Base-by-base conservation (phyloP, 1,140 invertebrate genomes). In the Xylocopa sonorina region DNA sequence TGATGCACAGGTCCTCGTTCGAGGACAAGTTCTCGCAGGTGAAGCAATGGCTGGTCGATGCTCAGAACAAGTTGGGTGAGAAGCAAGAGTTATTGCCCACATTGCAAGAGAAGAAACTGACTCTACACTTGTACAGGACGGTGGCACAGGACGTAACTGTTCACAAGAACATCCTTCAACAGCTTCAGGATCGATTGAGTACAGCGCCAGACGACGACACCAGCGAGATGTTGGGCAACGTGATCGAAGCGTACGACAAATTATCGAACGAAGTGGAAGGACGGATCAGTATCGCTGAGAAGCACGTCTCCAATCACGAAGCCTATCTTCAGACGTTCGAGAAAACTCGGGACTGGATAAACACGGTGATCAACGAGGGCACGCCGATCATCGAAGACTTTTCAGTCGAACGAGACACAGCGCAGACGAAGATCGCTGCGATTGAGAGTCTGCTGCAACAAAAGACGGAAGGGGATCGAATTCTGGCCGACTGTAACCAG, bases 1-100 rank as follows among this genome's bases (percentile, higher is more conserved):
- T 98, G 51, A 96, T 98, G 88, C 96, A 98, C 84, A 94, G 97
- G 89, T 97, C 97, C 9, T 98, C 97, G 0, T 97, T 98, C 89
- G 97, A 98, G 88, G 97, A 98, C 87, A 98, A 96, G 80, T 96
- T 96, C 82, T 95, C 95, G 66, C 96, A 98, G 93, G 95, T 97
- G 6, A 95, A 95, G 81, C 95, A 96, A 87, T 98, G 97, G 96
- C 94, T 98, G 10, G 93, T 94, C 48, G 96, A 98, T 79, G 94
- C 95, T 0, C 95, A 96, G 87, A 93, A 94, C 38, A 96, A 97
- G 90, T 91, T 96, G 16, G 94, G 95, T 0, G 94, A 95, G 51
- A 95, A 95, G 66, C 94, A 95, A 63, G 95, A 96, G 80, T 91
- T 97, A 0, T 94, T 96, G 83, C 94, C 96, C 34, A 97, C 95